phyloP scores from a whole-genome alignment of 2,113 vertebrate species.

The Pelvicachromis taeniatus region DNA sequence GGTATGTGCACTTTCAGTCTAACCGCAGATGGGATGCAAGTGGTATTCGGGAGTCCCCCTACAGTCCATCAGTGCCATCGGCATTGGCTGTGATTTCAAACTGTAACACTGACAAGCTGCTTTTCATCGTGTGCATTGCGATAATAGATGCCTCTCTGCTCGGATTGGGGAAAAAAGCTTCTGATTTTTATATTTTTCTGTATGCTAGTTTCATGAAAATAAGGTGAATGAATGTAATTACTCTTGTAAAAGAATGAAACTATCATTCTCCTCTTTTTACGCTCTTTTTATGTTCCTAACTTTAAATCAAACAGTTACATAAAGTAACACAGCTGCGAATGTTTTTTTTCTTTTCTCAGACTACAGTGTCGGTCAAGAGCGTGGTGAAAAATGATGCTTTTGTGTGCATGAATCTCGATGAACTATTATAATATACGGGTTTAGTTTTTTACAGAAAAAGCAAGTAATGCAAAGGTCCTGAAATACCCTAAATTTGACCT shows the following conservation, averaged over 20 bases:
- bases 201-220: not conserved
- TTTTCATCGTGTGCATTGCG: fast-evolving
- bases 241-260: no score
- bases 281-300: no score
- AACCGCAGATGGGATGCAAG: not conserved
- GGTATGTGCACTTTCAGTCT: not conserved
- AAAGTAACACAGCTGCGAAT: no score
- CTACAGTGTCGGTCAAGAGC: not conserved
- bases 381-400: not conserved
- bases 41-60: fast-evolving
- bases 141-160: not conserved
- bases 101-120: fast-evolving
- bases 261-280: no score
- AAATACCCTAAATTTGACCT: no score
- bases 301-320: no score
- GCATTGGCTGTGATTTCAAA: fast-evolving
- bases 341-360: not conserved
- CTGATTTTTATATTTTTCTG: not conserved
- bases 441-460: no score
- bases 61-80: not conserved
- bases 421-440: no score
- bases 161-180: fast-evolving
- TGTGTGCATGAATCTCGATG: no score
- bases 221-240: not conserved
- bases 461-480: no score